phyloP scores from a whole-genome alignment of 2,888 invertebrate species.

The Dysmachus trigonus region DNA sequence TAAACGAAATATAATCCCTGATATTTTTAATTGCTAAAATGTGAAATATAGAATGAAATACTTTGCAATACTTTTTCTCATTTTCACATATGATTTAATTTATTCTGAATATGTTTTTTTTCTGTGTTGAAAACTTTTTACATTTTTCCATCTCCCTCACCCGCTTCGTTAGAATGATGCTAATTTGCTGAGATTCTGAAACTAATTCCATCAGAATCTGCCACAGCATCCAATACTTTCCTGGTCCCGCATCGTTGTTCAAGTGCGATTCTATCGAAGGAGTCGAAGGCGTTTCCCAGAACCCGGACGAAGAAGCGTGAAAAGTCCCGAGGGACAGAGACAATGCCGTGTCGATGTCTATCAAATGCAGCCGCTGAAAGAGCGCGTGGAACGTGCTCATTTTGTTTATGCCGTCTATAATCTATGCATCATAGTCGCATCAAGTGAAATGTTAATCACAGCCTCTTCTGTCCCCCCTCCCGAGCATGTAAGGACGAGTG shows the following conservation, averaged over 20 bases:
- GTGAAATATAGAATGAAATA: no score
- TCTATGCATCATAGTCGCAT: background rate
- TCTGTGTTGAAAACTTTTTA: background rate
- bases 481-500: background rate
- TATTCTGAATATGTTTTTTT: no score
- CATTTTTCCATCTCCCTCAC: background rate
- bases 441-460: conserved; percentile 35
- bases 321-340: background rate
- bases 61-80: no score
- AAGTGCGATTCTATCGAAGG: background rate
- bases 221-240: background rate
- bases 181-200: background rate
- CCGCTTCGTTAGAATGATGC: background rate
- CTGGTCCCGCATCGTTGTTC: background rate
- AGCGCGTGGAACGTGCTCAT: conserved; percentile 4
- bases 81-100: no score
- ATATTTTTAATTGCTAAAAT: no score
- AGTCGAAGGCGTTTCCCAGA: background rate
- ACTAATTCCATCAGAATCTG: background rate
- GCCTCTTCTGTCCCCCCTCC: background rate
- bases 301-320: background rate
- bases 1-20: no score
- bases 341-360: background rate
- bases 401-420: background rate
- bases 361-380: background rate